Evolutionary conservation across 2,888 invertebrate genomes (phyloP).

Genomic region (Busseola fusca): DNA sequence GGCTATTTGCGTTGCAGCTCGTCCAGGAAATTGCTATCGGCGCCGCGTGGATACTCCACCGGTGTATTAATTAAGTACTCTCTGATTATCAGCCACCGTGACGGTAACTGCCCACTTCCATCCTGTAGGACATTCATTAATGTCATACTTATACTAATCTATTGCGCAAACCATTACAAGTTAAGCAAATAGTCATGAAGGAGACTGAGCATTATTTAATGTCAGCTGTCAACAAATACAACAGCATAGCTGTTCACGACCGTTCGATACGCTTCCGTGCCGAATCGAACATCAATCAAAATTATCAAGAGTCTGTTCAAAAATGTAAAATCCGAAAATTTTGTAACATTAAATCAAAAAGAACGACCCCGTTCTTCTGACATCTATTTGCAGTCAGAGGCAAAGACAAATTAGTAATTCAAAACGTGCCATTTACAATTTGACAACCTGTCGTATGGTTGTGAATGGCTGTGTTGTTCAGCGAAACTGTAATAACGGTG

Average conservation of each 20-base stretch:
- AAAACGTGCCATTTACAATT: background rate
- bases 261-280: background rate
- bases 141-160: conserved; percentile 56
- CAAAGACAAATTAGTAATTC: background rate
- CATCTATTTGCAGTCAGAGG: background rate
- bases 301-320: background rate
- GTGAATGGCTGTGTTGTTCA: background rate
- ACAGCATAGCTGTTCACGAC: background rate
- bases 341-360: background rate
- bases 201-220: conserved; percentile 35
- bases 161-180: conserved; percentile 46
- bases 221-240: conserved; percentile 54
- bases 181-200: conserved; percentile 48
- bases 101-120: conserved; percentile 56
- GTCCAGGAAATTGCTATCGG: conserved; percentile 73
- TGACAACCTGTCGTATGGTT: background rate
- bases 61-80: conserved; percentile 67
- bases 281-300: background rate
- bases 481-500: conserved; percentile 54
- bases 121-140: conserved; percentile 58
- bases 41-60: conserved; percentile 47
- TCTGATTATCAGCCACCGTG: conserved; percentile 65
- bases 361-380: background rate
- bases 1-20: conserved; percentile 74
- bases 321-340: background rate